A percentile compares a stretch with the other conserved stretches of the same genome.
Conservation (phyloP, 1,140 invertebrate genomes). For the Zaprionus africanus region DNA sequence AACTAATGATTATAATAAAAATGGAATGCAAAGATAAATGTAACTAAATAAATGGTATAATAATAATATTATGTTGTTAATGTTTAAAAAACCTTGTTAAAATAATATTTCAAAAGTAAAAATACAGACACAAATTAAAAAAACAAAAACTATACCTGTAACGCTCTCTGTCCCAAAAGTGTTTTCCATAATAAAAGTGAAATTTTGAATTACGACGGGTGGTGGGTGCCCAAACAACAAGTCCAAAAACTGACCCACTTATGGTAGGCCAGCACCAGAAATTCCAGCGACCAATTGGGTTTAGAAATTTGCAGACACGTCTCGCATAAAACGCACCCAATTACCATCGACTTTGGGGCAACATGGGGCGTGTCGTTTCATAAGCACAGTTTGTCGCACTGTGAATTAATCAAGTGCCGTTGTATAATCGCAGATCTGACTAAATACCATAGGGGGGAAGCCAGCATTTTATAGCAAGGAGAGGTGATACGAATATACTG, state of each 20-base stretch:
- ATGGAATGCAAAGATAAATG: slow-evolving; percentile 63
- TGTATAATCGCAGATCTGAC: slow-evolving; percentile 18
- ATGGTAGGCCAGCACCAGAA: slow-evolving; percentile 43
- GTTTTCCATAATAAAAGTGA: slow-evolving; percentile 65
- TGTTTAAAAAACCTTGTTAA: slow-evolving; percentile 82
- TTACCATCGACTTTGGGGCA: slow-evolving; percentile 56
- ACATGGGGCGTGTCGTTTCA: slow-evolving; percentile 53
- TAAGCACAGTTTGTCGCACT: slow-evolving; percentile 39
- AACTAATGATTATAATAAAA: slow-evolving; percentile 27
- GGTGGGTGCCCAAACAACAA: slow-evolving; percentile 7
- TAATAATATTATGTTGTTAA: slow-evolving; percentile 83
- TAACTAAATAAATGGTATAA: slow-evolving; percentile 74
- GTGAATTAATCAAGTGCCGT: slow-evolving; percentile 44
- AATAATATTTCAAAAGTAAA: slow-evolving; percentile 82
- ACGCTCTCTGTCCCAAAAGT: background rate
- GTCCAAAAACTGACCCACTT: slow-evolving; percentile 67
- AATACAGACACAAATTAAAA: slow-evolving; percentile 55
- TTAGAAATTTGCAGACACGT: slow-evolving; percentile 72
- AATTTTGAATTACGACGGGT: slow-evolving; percentile 67
- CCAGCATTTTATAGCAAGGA: background rate
- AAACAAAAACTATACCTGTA: background rate
- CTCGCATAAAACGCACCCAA: slow-evolving; percentile 64
- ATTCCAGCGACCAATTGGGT: slow-evolving; percentile 76
- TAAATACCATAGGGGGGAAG: background rate
- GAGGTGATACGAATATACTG: background rate